Evolutionary conservation across 2,888 invertebrate genomes (phyloP), one percentile per base, ranked within the genome.

Genomic region (Sarcophaga caerulescens): DNA sequence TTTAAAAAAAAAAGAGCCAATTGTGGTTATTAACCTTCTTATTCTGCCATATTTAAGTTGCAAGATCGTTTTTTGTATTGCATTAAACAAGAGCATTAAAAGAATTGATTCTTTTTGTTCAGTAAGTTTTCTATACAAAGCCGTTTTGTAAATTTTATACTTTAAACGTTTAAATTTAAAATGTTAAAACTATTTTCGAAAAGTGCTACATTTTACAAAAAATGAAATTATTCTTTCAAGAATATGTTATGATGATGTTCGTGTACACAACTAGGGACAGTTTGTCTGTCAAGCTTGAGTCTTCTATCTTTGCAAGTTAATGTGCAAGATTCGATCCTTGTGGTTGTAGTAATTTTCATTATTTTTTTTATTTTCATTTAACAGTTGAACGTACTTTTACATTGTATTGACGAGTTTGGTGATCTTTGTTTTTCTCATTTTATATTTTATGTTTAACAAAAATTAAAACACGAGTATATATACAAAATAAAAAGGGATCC

Each of bases 21-120:
- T 86, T 86, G 86, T 86, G 86, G 86, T 79, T 84, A 81, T 81
- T 78, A 84, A 84, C 78, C 83, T 84, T 84, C 73, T 81, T 84
- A 25, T 35, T n/a, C 62, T 85, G 69, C 75, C 59, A 75, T 65
- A 19, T 11, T 78, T 52, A 73, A 52, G 44, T 66, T 59, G 21
- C 3, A 35, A 44, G 45, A 52, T 59, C 45, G 14, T 73, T 77
- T 77, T 77, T 25, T 52, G 21, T 76, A 11, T 68, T 66, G 23
- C 3, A n/a, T 35, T 10, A 17, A 25, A 21, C 19, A 60, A 47
- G 79, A 52, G 52, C n/a, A 21, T 62, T 59, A 21, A 71, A 82
- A 35, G 65, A 65, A 14, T 52, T 52, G 4, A 52, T 52, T 52
- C 52, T 52, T 52, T 52, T 0, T 4, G 52, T 14, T 52, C 4